Evolutionary conservation across 2,797 vertebrate species (phyloP), one percentile per base, ranked within the genome.

Genomic region (Sciaenops ocellatus): DNA sequence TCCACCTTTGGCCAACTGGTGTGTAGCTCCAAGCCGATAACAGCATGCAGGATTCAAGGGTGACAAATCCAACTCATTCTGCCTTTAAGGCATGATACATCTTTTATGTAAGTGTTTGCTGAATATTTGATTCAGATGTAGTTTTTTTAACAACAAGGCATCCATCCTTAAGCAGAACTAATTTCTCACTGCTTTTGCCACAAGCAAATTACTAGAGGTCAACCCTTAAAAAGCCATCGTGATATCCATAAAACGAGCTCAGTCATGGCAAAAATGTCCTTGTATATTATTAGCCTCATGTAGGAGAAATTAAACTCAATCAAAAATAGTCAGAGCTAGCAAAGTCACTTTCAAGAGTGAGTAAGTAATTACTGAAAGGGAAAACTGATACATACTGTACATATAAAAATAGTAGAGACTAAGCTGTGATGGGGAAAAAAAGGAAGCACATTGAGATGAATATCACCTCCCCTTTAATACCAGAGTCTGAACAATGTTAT

Each of bases 271-370:
- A 62, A 38, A 70, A 48, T 48, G 78, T 57, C 70, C 70, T 61
- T 82, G 26, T 62, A 17, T 60, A 5, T 67, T 63, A 62, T 62
- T 51, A 69, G 26, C 34, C 28, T 60, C 11, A 1, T 71, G n/a
- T 4, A 28, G n/a, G 59, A 84, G 18, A 57, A 59, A 22, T 15
- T 30, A 28, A 69, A 63, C 51, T 54, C 9, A 55, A 71, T 66
- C 22, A 68, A 55, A 76, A 47, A 56, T 11, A 24, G 11, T 51
- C 20, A 51, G 5, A 59, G 47, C 47, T 51, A 28, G 13, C 47
- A 75, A 87, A 76, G 75, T 80, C 42, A 76, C 55, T 64, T 55
- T 84, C 47, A 75, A 72, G 41, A 62, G 57, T 54, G 20, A 34
- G 48, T 47, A 61, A 61, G 51, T 76, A 52, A 68, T 70, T 71